Conservation (phyloP, 1,140 invertebrate genomes). For the Zaprionus kolodkinae region DNA sequence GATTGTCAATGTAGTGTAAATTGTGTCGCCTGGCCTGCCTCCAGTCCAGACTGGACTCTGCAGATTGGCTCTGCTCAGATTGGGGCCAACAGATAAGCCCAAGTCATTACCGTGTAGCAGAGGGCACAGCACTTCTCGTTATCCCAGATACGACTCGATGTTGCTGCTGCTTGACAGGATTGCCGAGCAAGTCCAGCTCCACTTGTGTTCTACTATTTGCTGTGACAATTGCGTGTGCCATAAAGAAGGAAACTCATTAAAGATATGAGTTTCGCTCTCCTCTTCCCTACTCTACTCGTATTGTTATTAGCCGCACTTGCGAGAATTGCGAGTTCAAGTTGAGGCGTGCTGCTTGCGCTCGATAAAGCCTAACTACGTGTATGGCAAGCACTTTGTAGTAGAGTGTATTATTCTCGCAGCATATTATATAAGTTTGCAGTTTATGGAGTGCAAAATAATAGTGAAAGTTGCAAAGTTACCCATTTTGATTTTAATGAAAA, state of each 20-base stretch:
- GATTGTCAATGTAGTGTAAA: conserved; percentile 78
- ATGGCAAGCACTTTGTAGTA: not conserved
- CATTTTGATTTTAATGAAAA: not conserved
- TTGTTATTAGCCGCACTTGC: conserved; percentile 34
- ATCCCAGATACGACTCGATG: conserved; percentile 8
- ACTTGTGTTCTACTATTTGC: conserved; percentile 18
- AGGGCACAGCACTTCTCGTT: conserved; percentile 27
- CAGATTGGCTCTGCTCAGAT: conserved; percentile 69
- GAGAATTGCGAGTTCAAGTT: conserved; percentile 19
- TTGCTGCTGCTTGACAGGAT: conserved; percentile 14
- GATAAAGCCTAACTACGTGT: not conserved
- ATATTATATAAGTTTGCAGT: not conserved
- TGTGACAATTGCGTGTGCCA: conserved; percentile 25
- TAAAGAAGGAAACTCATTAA: conserved; percentile 38
- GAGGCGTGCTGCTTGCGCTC: conserved; percentile 2
- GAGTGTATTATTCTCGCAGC: not conserved
- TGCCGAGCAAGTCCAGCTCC: not conserved
- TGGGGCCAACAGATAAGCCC: conserved; percentile 65
- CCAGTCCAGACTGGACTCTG: not conserved
- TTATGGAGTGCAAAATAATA: not conserved
- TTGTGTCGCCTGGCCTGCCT: conserved; percentile 59
- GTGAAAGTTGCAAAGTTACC: not conserved
- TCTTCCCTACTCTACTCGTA: not conserved
- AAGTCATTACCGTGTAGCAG: conserved; percentile 68
- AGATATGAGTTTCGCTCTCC: conserved; percentile 17